These are phyloP conservation scores for Acipenser ruthenus DNA, from an alignment of 2,797 vertebrate species.

Conservation along the genomic window DNA sequence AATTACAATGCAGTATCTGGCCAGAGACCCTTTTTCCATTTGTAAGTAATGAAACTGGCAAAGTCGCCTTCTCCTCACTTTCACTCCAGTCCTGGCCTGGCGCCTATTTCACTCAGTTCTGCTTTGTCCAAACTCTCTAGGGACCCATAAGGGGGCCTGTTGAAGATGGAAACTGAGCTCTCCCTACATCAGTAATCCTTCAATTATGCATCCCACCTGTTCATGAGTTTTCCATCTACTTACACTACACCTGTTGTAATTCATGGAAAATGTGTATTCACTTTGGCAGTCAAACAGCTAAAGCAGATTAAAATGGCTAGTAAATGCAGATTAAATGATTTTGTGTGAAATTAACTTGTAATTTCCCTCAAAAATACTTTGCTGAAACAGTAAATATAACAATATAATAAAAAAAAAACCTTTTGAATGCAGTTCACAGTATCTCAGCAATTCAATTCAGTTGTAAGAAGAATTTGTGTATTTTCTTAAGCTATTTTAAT, in stretches of 20 bases:
- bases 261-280: conserved; percentile 25
- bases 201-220: conserved; percentile 24
- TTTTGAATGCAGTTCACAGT: too few species aligned
- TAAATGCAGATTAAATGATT: too few species aligned
- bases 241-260: conserved; percentile 20
- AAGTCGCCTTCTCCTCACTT: conserved; percentile 14
- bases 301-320: too few species aligned
- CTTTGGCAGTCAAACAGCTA: not conserved
- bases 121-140: conserved; percentile 12
- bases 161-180: conserved; percentile 23
- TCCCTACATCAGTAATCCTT: conserved; percentile 17
- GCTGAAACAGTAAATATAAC: too few species aligned
- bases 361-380: too few species aligned
- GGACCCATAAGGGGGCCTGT: conserved; percentile 10
- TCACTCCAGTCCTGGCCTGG: conserved; percentile 13
- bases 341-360: too few species aligned
- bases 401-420: too few species aligned
- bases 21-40: conserved; percentile 18
- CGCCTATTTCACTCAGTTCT: conserved; percentile 7
- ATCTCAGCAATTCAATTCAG: too few species aligned
- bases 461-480: too few species aligned
- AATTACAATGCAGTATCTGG: not conserved
- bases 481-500: too few species aligned
- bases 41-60: conserved; percentile 20
- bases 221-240: conserved; percentile 31